Evolutionary conservation across 2,888 invertebrate species (phyloP).

Genomic region (Drosophila borborema): DNA sequence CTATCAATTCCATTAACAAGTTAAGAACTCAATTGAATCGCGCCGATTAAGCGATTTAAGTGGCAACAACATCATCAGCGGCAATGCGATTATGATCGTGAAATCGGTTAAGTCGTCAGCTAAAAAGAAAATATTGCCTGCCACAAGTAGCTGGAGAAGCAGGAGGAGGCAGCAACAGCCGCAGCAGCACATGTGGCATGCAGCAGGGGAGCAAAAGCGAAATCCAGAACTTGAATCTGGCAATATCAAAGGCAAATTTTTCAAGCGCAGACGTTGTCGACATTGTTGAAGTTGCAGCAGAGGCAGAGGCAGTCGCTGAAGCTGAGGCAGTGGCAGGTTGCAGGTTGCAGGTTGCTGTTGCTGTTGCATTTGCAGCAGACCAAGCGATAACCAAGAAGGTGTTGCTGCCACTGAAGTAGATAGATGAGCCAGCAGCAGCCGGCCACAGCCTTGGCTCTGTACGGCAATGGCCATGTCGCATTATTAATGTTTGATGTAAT

Average conservation of each 20-base stretch:
- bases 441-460: constrained; percentile 5
- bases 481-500: constrained; percentile 82
- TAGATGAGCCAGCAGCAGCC: constrained; percentile 55
- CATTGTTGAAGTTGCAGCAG: constrained; percentile 33
- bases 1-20: constrained; percentile 50
- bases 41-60: constrained; percentile 52
- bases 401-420: constrained; percentile 76
- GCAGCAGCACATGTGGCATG: constrained; percentile 37
- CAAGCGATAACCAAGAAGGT: constrained; percentile 57
- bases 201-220: constrained; percentile 3
- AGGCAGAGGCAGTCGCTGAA: constrained; percentile 9
- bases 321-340: constrained; percentile 18
- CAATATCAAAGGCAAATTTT: constrained; percentile 76
- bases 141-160: constrained; percentile 16
- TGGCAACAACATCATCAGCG: constrained; percentile 61
- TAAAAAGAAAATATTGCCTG: constrained; percentile 67
- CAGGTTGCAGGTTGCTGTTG: background rate
- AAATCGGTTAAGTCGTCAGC: constrained; percentile 71
- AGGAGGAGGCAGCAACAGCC: background rate
- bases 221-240: constrained; percentile 25
- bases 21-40: constrained; percentile 52
- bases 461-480: constrained; percentile 39
- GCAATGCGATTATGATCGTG: constrained; percentile 70
- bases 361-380: constrained; percentile 19
- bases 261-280: constrained; percentile 51